Evolutionary conservation across 2,888 invertebrate genomes (phyloP), one percentile per base, ranked within the genome.

Genomic region (Trypoxylon attenuatum): DNA sequence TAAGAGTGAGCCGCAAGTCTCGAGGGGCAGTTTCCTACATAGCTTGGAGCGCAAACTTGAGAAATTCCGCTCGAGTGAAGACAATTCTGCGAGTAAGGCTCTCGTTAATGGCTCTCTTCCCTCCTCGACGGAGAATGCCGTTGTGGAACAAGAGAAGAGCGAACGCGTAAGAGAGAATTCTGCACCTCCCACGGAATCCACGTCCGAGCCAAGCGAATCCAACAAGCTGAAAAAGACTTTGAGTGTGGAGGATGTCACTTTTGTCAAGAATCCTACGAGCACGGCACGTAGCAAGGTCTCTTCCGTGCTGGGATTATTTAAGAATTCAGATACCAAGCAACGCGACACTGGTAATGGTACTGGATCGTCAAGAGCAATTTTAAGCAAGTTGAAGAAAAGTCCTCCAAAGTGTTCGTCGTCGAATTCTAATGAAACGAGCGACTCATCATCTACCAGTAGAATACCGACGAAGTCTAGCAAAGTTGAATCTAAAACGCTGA

Each of bases 271-370:
- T 92, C 0, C 91, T 29, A 4, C 59, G 87, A 84, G 79, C 75
- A 89, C 90, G 43, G 90, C 90, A 43, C 92, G 91, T 38, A 91
- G 92, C 8, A 92, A 93, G 2, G 94, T 94, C 0, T 92, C 92
- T 82, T 91, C 91, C 78, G 94, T 95, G 42, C 87, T 95, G 58
- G 94, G 94, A 0, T 87, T 95, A 2, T 94, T 95, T 76, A 93
- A 92, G 73, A 94, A 92, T 59, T 60, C 72, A 38, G 87, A 87
- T 42, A 62, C 78, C 18, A 80, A 77, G 19, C 63, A 75, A 45
- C n/a, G n/a, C n/a, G n/a, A n/a, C n/a, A 16, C 39, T 25, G 19
- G 69, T 2, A 75, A 65, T 5, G 72, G 71, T 0, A 53, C 67
- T 1, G 70, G 79, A 18, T 16, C 77, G 43, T 67, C 77, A 51